Conservation (phyloP, 2,888 invertebrate species). For the Lepetodrilus schrolli region DNA sequence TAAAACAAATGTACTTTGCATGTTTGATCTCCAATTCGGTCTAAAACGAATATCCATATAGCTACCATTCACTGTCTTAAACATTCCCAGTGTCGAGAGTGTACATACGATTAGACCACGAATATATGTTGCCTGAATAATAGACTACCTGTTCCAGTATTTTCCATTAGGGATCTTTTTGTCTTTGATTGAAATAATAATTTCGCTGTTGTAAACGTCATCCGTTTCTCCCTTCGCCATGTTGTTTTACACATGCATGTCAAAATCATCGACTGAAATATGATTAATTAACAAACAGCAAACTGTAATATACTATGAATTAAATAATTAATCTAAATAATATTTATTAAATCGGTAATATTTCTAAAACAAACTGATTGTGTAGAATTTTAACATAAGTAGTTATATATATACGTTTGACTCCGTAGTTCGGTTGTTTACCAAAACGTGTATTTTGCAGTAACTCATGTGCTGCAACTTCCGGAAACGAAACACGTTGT, state of each 20-base stretch:
- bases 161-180: slow-evolving; percentile 38
- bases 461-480: not conserved
- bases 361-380: no score
- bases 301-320: not conserved
- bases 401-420: no score
- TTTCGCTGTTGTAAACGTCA: slow-evolving; percentile 36
- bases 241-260: no score
- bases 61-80: no score
- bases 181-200: slow-evolving; percentile 33
- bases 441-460: no score
- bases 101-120: not conserved
- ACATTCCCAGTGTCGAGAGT: not conserved
- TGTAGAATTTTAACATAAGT: not conserved
- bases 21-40: no score
- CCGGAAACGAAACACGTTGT: slow-evolving; percentile 7
- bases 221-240: slow-evolving; percentile 26
- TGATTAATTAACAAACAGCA: not conserved
- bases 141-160: slow-evolving; percentile 54
- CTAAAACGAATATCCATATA: no score
- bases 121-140: not conserved
- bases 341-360: no score
- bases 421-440: no score
- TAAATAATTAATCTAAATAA: no score
- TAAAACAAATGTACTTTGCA: no score
- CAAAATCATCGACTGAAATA: no score